Evolutionary conservation across 2,113 vertebrate species (phyloP), one percentile per base, ranked within the genome.

Genomic region (Periophthalmodon schlosseri): DNA sequence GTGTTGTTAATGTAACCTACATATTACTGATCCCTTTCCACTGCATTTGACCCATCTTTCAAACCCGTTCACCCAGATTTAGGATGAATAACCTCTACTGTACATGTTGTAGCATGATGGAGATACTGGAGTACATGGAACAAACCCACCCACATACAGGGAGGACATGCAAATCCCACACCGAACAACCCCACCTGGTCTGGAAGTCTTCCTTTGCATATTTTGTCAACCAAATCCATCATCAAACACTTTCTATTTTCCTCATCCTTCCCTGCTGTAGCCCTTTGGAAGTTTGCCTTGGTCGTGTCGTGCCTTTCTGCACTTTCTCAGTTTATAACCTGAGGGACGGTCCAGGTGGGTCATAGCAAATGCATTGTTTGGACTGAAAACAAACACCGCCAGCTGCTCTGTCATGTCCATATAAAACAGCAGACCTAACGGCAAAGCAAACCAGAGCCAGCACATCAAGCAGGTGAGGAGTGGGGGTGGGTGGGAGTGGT

Each of bases 381-480:
- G 16, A 66, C 49, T 33, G 1, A 49, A 21, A 56, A 64, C 21
- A 68, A 74, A 72, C 76, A 18, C 67, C 46, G 15, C 23, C 20
- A 56, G 49, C 68, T 39, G 49, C 61, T 77, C 65, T 36, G 46
- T 61, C 21, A 9, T 20, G 68, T 72, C 56, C 64, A 57, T 68
- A 34, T 52, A 20, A 56, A 80, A 63, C 58, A 52, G 21, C 28
- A 73, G 34, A 50, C 56, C 58, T 65, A 24, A n/a, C 21, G 21
- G 66, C 44, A 63, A 73, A 78, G 69, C 50, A 20, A 2, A 18
- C 23, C 18, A 57, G 7, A 67, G 74, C 81, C 83, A 83, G 84
- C 78, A 82, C 80, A 73, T 49, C 56, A 21, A 23, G 61, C 1
- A 36, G 61, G 69, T 0, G 54, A 20, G 23, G 15, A 60, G 20